These are phyloP conservation scores for Actias luna DNA, from an alignment of 2,888 invertebrate species.

Conservation along the genomic window DNA sequence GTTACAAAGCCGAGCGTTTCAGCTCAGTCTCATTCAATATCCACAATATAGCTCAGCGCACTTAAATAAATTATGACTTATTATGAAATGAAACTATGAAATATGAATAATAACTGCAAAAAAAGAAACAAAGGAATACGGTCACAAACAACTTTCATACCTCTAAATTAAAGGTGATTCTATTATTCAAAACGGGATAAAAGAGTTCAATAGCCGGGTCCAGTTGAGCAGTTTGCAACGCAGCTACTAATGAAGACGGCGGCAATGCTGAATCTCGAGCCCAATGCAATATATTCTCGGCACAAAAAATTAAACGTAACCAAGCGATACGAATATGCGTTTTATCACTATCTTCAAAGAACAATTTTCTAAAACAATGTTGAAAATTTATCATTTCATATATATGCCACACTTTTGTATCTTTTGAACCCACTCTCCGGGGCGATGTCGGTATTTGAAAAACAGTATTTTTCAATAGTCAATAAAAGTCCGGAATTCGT, in stretches of 20 bases:
- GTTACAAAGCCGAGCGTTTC: no score
- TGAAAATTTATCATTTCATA: not conserved
- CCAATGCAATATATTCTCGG: slow-evolving; percentile 55
- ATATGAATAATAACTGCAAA: no score
- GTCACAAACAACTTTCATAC: slow-evolving; percentile 29
- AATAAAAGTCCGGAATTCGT: not conserved
- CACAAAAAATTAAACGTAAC: slow-evolving; percentile 53
- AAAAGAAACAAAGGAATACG: not conserved
- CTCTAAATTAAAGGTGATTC: slow-evolving; percentile 48
- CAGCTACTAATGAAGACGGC: slow-evolving; percentile 51
- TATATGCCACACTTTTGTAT: not conserved
- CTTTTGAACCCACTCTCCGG: not conserved
- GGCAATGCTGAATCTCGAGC: slow-evolving; percentile 56
- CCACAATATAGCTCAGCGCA: no score
- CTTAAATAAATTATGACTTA: no score
- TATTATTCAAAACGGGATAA: slow-evolving; percentile 52
- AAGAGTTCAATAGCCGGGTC: slow-evolving; percentile 63
- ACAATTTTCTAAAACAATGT: slow-evolving; percentile 52
- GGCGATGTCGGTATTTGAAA: not conserved
- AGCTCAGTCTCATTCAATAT: no score
- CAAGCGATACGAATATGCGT: slow-evolving; percentile 56
- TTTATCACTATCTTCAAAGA: slow-evolving; percentile 43
- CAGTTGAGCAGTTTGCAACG: slow-evolving; percentile 57
- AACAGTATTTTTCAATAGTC: no score
- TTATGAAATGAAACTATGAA: no score